Conservation (phyloP, 37 sponge, comb jelly and placozoan species). For the Corticium candelabrum region DNA sequence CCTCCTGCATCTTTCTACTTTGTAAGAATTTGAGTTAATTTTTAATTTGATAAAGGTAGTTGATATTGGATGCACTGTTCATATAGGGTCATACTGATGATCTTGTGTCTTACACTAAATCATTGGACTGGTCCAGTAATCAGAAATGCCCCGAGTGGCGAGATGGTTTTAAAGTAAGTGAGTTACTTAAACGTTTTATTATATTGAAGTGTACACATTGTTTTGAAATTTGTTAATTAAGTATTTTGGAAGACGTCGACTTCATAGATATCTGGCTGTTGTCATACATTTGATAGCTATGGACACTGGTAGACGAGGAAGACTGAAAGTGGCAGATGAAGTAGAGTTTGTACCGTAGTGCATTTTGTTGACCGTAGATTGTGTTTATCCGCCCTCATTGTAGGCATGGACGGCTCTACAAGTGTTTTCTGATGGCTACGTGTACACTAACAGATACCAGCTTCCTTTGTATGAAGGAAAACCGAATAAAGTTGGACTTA, state of each 20-base stretch:
- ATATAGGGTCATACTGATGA: neutral
- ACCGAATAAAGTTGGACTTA: neutral
- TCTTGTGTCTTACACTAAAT: neutral
- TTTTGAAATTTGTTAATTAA: neutral
- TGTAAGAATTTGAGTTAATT: neutral
- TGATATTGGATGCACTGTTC: too few species aligned
- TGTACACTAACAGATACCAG: slow-evolving; percentile 1
- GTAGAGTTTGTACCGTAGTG: neutral
- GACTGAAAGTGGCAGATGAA: neutral
- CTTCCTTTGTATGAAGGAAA: neutral
- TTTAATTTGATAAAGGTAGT: too few species aligned
- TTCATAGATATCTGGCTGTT: neutral
- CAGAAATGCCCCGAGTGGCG: neutral
- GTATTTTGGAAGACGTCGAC: neutral
- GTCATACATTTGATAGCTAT: neutral
- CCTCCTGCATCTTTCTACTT: neutral
- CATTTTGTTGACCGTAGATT: neutral
- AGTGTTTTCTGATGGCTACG: slow-evolving; percentile 7
- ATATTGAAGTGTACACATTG: neutral
- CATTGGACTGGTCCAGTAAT: neutral
- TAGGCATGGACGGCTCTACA: slow-evolving; percentile 8
- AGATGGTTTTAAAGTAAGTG: neutral
- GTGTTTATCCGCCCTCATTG: neutral
- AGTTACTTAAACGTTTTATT: neutral
- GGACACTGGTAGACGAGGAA: neutral